Evolutionary conservation across 1,140 invertebrate genomes (phyloP).

Genomic region (Papilio aristodemus): DNA sequence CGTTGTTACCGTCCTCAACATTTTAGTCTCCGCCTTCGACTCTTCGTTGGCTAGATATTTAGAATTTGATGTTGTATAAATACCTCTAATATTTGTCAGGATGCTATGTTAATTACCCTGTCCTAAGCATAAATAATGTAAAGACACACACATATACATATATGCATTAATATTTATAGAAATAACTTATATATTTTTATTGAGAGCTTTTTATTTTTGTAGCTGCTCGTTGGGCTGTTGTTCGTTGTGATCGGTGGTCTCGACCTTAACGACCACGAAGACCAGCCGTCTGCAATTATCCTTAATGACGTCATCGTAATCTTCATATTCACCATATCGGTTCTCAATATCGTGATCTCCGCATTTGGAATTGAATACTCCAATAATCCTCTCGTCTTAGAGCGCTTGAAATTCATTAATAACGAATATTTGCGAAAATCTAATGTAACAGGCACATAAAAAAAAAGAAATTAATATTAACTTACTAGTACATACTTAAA

Average conservation of each 20-base stretch:
- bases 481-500: no score
- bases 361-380: slow-evolving; percentile 90
- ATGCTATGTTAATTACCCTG: no score
- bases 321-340: slow-evolving; percentile 88
- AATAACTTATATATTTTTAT: slow-evolving; percentile 10
- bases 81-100: no score
- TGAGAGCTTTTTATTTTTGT: slow-evolving; percentile 53
- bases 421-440: slow-evolving; percentile 63
- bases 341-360: slow-evolving; percentile 89
- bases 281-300: slow-evolving; percentile 86
- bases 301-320: slow-evolving; percentile 90
- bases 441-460: slow-evolving; percentile 49
- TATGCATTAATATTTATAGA: no score
- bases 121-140: no score
- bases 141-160: no score
- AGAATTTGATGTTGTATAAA: slow-evolving; percentile 59
- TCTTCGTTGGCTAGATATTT: slow-evolving; percentile 81
- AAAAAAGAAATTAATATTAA: neutral
- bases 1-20: slow-evolving; percentile 87
- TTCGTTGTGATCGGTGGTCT: slow-evolving; percentile 90
- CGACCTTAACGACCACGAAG: slow-evolving; percentile 87
- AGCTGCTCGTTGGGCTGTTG: slow-evolving; percentile 89
- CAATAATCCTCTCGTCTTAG: slow-evolving; percentile 81
- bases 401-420: slow-evolving; percentile 67
- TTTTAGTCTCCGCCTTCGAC: slow-evolving; percentile 90